These are phyloP conservation scores for Cavia aperea DNA, from an alignment of 2,113 vertebrate genomes.

Conservation along the genomic window DNA sequence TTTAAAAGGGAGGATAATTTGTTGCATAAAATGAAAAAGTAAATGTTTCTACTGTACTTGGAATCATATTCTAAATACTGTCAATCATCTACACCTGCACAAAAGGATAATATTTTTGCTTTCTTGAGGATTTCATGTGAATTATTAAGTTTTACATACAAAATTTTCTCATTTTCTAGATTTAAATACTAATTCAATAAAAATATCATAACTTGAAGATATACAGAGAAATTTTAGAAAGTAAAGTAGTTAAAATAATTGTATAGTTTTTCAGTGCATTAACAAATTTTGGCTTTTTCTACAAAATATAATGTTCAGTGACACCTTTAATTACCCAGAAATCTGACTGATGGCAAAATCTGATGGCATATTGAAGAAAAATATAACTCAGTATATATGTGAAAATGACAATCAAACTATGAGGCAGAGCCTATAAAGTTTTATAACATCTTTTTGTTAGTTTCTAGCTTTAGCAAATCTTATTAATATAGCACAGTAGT, in stretches of 20 bases:
- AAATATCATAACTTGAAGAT: slow-evolving; percentile 1
- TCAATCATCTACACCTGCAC: background rate
- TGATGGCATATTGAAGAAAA: background rate
- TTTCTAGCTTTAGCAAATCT: background rate
- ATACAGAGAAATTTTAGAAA: background rate
- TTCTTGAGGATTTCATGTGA: background rate
- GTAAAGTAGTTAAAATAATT: background rate
- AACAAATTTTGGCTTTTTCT: background rate
- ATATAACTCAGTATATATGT: background rate
- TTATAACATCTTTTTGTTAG: background rate
- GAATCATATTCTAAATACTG: background rate
- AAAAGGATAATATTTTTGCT: background rate
- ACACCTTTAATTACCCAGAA: background rate
- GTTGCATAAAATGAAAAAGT: background rate
- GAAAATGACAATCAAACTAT: background rate
- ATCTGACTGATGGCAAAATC: background rate
- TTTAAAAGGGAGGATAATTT: background rate
- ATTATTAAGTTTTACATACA: slow-evolving; percentile 7
- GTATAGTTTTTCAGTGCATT: background rate
- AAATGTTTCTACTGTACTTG: background rate
- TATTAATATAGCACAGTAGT: background rate
- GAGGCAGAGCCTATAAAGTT: background rate
- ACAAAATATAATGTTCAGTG: background rate
- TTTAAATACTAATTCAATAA: slow-evolving; percentile 9
- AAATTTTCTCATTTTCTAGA: slow-evolving; percentile 13